These are phyloP conservation scores for Vombatus ursinus DNA, from an alignment of 2,113 vertebrate species.

Conservation along the genomic window DNA sequence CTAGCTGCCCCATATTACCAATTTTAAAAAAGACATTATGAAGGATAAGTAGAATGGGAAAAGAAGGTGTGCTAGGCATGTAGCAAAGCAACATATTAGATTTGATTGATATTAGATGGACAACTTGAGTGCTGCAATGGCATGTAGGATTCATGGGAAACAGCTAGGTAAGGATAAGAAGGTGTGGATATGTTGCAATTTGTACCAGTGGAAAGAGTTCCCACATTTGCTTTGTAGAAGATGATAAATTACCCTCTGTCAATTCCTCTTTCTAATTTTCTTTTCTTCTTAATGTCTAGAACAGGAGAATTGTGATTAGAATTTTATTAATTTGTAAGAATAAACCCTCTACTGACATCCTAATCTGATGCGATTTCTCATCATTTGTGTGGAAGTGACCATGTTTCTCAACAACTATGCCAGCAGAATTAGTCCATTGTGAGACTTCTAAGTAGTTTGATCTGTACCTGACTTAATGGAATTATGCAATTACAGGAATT, in stretches of 20 bases:
- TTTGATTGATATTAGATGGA: background rate
- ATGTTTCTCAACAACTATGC: background rate
- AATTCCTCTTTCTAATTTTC: conserved; percentile 18
- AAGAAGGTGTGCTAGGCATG: background rate
- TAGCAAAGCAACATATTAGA: background rate
- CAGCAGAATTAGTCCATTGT: background rate
- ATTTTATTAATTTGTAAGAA: background rate
- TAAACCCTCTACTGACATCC: background rate
- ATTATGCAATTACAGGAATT: no score
- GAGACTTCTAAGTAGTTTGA: no score
- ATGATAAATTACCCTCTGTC: background rate
- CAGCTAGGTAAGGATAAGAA: background rate
- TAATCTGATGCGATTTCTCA: background rate
- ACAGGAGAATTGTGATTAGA: background rate
- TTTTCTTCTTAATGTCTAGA: background rate
- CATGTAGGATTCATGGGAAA: background rate
- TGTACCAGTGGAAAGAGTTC: background rate
- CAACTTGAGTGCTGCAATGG: background rate
- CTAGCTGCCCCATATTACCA: no score
- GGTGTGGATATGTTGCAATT: background rate
- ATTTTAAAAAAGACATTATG: background rate
- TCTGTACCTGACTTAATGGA: no score
- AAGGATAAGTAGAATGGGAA: background rate
- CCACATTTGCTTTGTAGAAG: background rate
- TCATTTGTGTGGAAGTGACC: background rate